Base-by-base conservation (phyloP, 2,797 vertebrate genomes). In the Alfaro cultratus region DNA sequence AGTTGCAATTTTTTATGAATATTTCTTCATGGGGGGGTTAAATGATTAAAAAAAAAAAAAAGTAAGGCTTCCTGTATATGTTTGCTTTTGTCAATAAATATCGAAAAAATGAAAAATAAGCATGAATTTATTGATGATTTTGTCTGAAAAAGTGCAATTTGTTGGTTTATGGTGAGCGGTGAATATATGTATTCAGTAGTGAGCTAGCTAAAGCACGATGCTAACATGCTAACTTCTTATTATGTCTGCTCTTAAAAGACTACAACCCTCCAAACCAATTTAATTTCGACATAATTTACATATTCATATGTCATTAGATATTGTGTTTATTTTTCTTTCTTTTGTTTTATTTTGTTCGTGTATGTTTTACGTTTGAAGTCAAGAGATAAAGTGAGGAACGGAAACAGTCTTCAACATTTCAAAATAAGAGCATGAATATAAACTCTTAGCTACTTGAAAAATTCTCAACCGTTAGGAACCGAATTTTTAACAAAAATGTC, bases 51-150 rank as follows among this genome's bases (percentile, higher is more conserved):
- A 45, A 45, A 3, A 11, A 12, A 45, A 12, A 31, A 45, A 36
- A 51, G 68, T 57, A 29, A 78, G 51, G 47, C 51, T 77, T 51
- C 26, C 23, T 41, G 36, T 68, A 41, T 47, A 39, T 76, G 74
- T 72, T 72, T 36, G 49, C 51, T 60, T 57, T 71, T 45, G 41
- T 29, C 49, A 73, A 72, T 71, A 78, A 73, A 73, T 26, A 11
- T 7, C 0, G 2, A 36, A 46, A 49, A 36, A 57, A n/a, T 8
- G 7, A 43, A 15, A 31, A 15, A 31, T 45, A 29, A 45, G 9
- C 39, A 5, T 41, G 39, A 60, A n/a, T 41, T 41, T 75, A 10
- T 36, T 49, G 5, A 74, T 53, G 2, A 23, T 74, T 74, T 34
- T 26, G 31, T 34, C 21, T 39, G 18, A 64, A 10, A 67, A 67